Percentiles rank a stretch among this genome's conserved stretches.
phyloP scores from a whole-genome alignment of 2,113 vertebrate genomes.

The Camelus dromedarius region DNA sequence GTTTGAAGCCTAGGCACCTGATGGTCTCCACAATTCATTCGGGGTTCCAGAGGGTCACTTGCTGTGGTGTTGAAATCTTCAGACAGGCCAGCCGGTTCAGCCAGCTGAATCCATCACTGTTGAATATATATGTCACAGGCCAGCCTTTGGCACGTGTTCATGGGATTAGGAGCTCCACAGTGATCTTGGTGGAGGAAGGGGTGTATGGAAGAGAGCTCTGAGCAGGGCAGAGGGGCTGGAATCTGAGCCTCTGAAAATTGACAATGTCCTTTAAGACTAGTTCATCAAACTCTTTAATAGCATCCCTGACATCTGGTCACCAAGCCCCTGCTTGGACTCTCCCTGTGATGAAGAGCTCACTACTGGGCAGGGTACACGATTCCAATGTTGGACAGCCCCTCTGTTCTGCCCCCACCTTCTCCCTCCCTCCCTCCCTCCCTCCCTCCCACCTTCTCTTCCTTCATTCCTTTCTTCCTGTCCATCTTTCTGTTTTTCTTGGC shows the following conservation, averaged over 20 bases:
- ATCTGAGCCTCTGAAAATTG: background rate
- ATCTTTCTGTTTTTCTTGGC: background rate
- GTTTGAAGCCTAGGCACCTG: background rate
- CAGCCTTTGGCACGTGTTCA: background rate
- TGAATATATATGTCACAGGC: background rate
- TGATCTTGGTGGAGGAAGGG: background rate
- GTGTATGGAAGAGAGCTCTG: background rate
- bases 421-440: no score
- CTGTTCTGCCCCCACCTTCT: no score
- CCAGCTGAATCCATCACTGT: background rate
- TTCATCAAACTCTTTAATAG: background rate
- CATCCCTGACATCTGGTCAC: background rate
- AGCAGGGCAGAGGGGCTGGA: background rate
- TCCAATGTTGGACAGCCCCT: background rate
- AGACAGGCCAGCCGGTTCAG: background rate
- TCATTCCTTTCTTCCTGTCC: background rate
- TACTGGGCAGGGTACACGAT: background rate
- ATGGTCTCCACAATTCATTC: background rate
- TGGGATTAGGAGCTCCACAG: background rate
- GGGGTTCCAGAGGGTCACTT: slow-evolving; percentile 15
- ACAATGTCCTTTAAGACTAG: background rate
- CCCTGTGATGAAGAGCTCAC: background rate
- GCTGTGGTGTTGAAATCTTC: background rate
- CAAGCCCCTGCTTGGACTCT: background rate
- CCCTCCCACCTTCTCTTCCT: no score